Conservation (phyloP, 2,797 vertebrate genomes). For the Acropternis orthonyx region DNA sequence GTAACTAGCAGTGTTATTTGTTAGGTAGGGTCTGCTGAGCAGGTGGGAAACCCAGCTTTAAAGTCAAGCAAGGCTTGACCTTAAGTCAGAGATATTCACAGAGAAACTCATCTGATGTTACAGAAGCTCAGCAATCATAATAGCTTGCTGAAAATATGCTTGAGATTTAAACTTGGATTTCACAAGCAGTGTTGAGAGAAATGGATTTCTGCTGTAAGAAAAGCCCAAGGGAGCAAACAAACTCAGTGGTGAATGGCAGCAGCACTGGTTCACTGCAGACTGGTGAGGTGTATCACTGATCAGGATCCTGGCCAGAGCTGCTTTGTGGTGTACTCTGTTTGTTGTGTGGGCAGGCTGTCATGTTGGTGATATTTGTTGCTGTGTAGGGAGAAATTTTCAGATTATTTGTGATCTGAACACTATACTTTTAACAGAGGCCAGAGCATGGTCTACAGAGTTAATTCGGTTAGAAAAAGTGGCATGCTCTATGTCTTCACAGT, state of each 20-base stretch:
- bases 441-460: neutral
- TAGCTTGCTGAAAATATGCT: neutral
- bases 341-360: neutral
- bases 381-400: neutral
- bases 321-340: rapidly evolving
- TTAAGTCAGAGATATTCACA: neutral
- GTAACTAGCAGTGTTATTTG: neutral
- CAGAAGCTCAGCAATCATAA: neutral
- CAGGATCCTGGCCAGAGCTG: neutral
- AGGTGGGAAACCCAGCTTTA: neutral
- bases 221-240: rapidly evolving
- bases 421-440: neutral
- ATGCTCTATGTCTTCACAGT: neutral
- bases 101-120: neutral
- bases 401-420: neutral
- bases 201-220: neutral
- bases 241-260: neutral
- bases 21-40: neutral
- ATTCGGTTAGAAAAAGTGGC: neutral
- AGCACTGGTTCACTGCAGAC: neutral
- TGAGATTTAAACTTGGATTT: neutral
- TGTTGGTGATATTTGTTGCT: neutral
- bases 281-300: neutral
- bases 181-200: neutral
- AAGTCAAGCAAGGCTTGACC: neutral